Conservation (phyloP, 2,797 vertebrate genomes). For the Phylloscopus collybita region DNA sequence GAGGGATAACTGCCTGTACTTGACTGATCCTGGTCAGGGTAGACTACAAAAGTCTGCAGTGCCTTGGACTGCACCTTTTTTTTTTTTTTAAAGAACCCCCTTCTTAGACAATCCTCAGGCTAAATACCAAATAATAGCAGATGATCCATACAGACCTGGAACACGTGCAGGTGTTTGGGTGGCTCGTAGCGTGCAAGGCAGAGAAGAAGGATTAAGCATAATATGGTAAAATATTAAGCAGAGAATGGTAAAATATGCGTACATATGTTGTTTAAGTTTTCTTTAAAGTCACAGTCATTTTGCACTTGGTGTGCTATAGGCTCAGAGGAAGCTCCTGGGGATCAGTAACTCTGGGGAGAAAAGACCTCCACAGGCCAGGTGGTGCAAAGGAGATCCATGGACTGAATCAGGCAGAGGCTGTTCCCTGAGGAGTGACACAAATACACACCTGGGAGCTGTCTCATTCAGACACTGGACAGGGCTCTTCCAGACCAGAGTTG, state of each 20-base stretch:
- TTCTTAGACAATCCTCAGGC: not conserved
- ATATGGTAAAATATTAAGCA: not conserved
- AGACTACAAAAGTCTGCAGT: not conserved
- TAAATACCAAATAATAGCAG: not conserved
- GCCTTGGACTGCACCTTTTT: not conserved
- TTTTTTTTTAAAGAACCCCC: not conserved
- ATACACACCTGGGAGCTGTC: rapidly evolving
- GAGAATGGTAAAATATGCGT: rapidly evolving
- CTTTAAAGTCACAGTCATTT: not conserved
- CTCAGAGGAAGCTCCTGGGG: not conserved
- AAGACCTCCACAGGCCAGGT: not conserved
- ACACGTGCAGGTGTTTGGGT: rapidly evolving
- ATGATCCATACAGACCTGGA: not conserved
- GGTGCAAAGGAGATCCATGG: not conserved
- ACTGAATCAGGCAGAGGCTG: not conserved
- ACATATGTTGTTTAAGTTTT: not conserved
- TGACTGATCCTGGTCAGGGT: not conserved
- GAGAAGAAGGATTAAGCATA: not conserved
- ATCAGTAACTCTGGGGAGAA: not conserved
- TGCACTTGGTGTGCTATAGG: not conserved
- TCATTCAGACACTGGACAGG: not conserved
- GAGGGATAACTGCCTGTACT: not conserved
- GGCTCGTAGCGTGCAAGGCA: not conserved
- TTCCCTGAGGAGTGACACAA: not conserved
- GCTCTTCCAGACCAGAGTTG: not conserved